A percentile compares a stretch with the other conserved stretches of the same genome.
These are phyloP conservation scores for Trachythela sp. DNA, from an alignment of 64 coral and sea anemone genomes.

Conservation along the genomic window DNA sequence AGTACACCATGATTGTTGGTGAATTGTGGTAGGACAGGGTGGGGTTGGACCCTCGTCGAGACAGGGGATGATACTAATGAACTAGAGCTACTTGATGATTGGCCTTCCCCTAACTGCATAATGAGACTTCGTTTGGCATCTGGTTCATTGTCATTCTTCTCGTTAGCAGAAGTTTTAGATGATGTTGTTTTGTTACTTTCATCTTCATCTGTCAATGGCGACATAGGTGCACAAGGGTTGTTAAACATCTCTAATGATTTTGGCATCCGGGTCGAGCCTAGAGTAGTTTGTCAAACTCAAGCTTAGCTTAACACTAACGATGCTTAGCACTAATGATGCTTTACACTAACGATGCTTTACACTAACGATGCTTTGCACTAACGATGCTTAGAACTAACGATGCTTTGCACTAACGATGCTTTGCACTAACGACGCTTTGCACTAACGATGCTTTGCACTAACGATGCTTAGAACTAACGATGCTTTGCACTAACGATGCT, in stretches of 20 bases:
- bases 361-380: no score
- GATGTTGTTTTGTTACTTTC: slow-evolving; percentile 29
- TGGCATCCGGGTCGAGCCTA: slow-evolving; percentile 51
- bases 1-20: not conserved
- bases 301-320: no score
- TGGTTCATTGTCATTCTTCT: not conserved
- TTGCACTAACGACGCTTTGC: no score
- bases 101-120: not conserved
- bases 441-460: no score
- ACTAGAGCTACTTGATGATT: not conserved
- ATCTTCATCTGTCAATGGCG: slow-evolving; percentile 47
- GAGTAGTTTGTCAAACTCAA: slow-evolving; percentile 14
- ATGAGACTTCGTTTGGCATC: not conserved
- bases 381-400: no score
- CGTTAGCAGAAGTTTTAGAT: not conserved
- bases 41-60: not conserved
- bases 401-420: no score
- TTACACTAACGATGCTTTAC: no score
- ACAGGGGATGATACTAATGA: not conserved
- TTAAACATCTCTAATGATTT: slow-evolving; percentile 61
- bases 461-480: no score
- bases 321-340: no score
- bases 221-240: slow-evolving; percentile 36
- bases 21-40: not conserved
- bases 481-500: no score